Evolutionary conservation across 2,113 vertebrate species (phyloP), one percentile per base, ranked within the genome.

Genomic region (Martes martes): DNA sequence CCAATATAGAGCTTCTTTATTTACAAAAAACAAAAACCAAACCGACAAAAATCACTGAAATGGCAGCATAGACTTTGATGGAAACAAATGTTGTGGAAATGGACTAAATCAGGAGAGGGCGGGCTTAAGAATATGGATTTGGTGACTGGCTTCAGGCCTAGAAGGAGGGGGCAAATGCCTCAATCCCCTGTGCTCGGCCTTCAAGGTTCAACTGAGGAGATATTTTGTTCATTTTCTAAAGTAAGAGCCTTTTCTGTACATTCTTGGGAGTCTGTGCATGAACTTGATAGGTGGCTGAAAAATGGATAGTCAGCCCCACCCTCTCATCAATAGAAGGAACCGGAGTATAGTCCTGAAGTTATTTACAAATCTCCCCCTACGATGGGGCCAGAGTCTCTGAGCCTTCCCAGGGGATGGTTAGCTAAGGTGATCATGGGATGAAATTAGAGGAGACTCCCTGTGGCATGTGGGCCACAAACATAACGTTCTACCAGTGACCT

Each of bases 1-100:
- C 67, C 50, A 67, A 71, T 74, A 57, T 45, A 82, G 82, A 33
- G n/a, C 39, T 96, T 89, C n/a, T 95, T 94, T 95, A 63, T 81
- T 65, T 11, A 94, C 71, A 36, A 73, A 26, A 21, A 61, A 39
- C 36, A 24, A 65, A 5, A 80, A 55, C 16, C 23, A 36, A 91
- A 45, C 4, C 4, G 65, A 79, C 65, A 71, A 91, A 97, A 95
- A 82, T 65, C 31, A 91, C 47, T 65, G 42, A 83, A 73, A 73
- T 74, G 39, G 3, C 28, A 71, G 23, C 33, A 36, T 69, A 89
- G 85, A 93, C 47, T 83, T 91, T 42, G 33, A 13, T 93, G 42
- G 79, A 90, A 97, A 91, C 36, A 78, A 79, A 42, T 69, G 28
- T 15, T 89, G 26, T 87, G 52, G 59, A 47, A 88, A 94, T 39